Percentiles rank a stretch among this genome's conserved stretches.
Conservation (phyloP, 2,888 invertebrate genomes). For the Nemotelus pantherinus region DNA sequence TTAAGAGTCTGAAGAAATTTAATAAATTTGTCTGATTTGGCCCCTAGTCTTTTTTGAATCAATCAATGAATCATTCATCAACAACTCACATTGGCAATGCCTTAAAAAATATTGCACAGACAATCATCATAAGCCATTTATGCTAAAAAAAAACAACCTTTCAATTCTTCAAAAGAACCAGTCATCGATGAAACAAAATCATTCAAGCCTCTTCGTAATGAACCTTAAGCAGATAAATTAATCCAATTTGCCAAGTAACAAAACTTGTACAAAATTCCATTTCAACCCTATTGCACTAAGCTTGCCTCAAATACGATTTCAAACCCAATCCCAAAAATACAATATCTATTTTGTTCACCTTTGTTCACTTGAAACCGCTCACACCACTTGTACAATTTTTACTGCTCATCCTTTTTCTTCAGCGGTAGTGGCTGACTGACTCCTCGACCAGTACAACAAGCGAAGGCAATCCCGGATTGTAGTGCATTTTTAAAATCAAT, state of each 20-base stretch:
- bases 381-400: slow-evolving; percentile 29
- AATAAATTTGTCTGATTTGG: too few species aligned
- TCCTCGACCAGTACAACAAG: too few species aligned
- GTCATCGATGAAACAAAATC: not conserved
- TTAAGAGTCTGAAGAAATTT: too few species aligned
- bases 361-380: slow-evolving; percentile 38
- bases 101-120: too few species aligned
- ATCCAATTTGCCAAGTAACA: slow-evolving; percentile 30
- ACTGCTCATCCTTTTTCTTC: slow-evolving; percentile 22
- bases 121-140: too few species aligned
- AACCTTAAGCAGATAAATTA: slow-evolving; percentile 29
- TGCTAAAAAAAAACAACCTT: too few species aligned
- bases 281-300: slow-evolving; percentile 12
- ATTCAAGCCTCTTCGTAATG: not conserved
- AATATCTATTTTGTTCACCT: slow-evolving; percentile 32
- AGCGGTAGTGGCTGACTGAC: not conserved
- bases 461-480: not conserved
- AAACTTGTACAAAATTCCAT: slow-evolving; percentile 1
- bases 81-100: too few species aligned
- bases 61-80: too few species aligned
- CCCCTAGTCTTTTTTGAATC: too few species aligned
- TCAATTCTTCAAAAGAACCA: too few species aligned
- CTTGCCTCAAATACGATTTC: not conserved
- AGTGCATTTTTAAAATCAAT: not conserved
- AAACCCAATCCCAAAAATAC: slow-evolving; percentile 18